Percentiles rank a stretch among this genome's conserved stretches.
These are phyloP conservation scores for Archaeoteleia sp. DNA, from an alignment of 2,888 invertebrate species.

Conservation along the genomic window DNA sequence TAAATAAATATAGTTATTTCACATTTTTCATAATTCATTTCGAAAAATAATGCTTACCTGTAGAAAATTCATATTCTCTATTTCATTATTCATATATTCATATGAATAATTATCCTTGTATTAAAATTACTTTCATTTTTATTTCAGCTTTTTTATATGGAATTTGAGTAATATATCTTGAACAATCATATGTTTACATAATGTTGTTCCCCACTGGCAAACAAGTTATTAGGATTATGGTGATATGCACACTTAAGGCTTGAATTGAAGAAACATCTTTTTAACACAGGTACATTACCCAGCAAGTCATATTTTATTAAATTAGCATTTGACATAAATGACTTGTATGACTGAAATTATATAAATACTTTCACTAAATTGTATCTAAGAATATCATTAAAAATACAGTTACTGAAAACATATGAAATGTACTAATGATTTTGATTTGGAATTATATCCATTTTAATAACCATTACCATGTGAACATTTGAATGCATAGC, in stretches of 20 bases:
- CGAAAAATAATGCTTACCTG: too few relatives aligned
- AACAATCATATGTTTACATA: conserved; percentile 36
- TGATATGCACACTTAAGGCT: conserved; percentile 42
- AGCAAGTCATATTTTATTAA: conserved; percentile 4
- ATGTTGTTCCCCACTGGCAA: conserved; percentile 32
- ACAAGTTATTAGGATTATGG: conserved; percentile 43
- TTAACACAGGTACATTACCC: conserved; percentile 31
- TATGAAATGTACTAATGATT: too few relatives aligned
- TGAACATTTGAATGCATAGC: too few relatives aligned
- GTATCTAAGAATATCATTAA: conserved; percentile 3
- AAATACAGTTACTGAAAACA: background rate
- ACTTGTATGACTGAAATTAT: conserved; percentile 8
- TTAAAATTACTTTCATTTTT: conserved; percentile 18
- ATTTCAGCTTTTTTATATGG: conserved; percentile 26
- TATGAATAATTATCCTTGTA: too few relatives aligned
- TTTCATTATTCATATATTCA: too few relatives aligned
- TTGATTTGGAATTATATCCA: too few relatives aligned
- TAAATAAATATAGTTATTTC: too few relatives aligned
- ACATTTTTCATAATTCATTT: too few relatives aligned
- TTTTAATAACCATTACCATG: too few relatives aligned
- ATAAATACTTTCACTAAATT: background rate
- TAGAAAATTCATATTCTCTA: too few relatives aligned
- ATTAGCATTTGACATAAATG: conserved; percentile 24
- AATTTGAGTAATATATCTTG: conserved; percentile 38
- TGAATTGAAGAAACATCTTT: conserved; percentile 42